Evolutionary conservation across 2,797 vertebrate genomes (phyloP), one percentile per base, ranked within the genome.

Genomic region (Liparis tanakae): DNA sequence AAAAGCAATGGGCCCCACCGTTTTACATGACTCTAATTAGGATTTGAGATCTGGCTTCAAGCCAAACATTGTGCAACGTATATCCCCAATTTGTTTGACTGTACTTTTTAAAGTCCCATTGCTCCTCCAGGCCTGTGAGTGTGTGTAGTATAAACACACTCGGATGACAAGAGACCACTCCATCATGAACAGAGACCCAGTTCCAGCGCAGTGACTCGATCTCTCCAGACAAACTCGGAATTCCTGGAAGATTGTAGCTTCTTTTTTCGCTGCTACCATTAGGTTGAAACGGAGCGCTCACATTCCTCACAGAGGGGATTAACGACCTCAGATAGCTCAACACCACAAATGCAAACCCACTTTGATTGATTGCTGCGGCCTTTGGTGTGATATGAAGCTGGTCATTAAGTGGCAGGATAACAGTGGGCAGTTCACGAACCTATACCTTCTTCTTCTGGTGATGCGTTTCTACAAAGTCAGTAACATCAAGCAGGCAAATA

Each of bases 61-160:
- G 65, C 43, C 68, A 84, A 60, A 72, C 59, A 72, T 68, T 82
- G 76, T 57, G 56, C 33, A 76, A 76, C 34, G 25, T 30, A 9
- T 39, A 70, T 72, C 70, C 46, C 10, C 30, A 30, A 57, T 22
- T 84, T 78, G 64, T 78, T 75, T 85, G 53, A 87, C 70, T 62
- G 55, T 64, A 67, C 61, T 66, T 79, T 84, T 81, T 78, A 74
- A 84, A 72, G 43, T 73, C 54, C 3, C 44, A 60, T 57, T 74
- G 61, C 79, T 70, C 56, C 48, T 82, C 66, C 74, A 64, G 55
- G 74, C 64, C 84, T 74, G 60, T 65, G 76, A 84, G 78, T 75
- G 79, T 78, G 76, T 55, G 70, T 90, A 85, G 82, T 72, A 76
- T 88, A 91, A 92, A 93, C 90, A 90, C 65, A 25, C 58, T 76